Percentiles rank a stretch among this genome's conserved stretches.
Evolutionary conservation across 2,888 invertebrate species (phyloP).

Genomic region (Leucania comma): DNA sequence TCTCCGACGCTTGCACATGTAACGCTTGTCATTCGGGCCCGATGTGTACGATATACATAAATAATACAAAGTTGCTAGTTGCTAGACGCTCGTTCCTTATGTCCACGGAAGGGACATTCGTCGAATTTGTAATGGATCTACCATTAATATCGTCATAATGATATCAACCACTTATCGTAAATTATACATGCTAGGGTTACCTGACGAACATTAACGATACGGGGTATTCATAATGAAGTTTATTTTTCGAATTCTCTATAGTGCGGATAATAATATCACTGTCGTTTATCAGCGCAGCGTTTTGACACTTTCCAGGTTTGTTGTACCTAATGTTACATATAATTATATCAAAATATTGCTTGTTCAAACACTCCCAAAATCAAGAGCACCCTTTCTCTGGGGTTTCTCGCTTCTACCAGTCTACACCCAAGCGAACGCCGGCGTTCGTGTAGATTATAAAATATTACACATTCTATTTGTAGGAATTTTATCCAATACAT

Average conservation of each 20-base stretch:
- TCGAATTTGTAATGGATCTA: constrained; percentile 50
- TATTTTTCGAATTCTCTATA: constrained; percentile 27
- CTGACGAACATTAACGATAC: constrained; percentile 19
- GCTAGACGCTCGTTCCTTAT: constrained; percentile 41
- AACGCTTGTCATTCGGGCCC: constrained; percentile 40
- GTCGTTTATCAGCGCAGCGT: neutral
- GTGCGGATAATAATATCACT: neutral
- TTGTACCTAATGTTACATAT: neutral
- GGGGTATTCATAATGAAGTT: constrained; percentile 39
- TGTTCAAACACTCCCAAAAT: constrained; percentile 8
- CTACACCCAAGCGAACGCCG: too few relatives aligned
- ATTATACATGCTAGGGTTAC: constrained; percentile 45
- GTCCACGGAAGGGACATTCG: constrained; percentile 45
- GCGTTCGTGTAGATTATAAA: too few relatives aligned
- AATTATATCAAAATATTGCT: neutral
- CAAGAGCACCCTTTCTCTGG: constrained; percentile 7
- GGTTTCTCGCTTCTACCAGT: constrained; percentile 16
- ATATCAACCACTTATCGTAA: constrained; percentile 60
- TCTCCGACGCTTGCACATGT: constrained; percentile 1
- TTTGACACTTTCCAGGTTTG: neutral
- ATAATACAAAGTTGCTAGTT: constrained; percentile 50
- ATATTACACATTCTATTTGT: too few relatives aligned
- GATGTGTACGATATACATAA: constrained; percentile 52
- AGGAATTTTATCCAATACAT: too few relatives aligned
- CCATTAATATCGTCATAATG: constrained; percentile 53